Conservation (phyloP, 2,888 invertebrate species). For the Gymnoscelis rufifasciata region DNA sequence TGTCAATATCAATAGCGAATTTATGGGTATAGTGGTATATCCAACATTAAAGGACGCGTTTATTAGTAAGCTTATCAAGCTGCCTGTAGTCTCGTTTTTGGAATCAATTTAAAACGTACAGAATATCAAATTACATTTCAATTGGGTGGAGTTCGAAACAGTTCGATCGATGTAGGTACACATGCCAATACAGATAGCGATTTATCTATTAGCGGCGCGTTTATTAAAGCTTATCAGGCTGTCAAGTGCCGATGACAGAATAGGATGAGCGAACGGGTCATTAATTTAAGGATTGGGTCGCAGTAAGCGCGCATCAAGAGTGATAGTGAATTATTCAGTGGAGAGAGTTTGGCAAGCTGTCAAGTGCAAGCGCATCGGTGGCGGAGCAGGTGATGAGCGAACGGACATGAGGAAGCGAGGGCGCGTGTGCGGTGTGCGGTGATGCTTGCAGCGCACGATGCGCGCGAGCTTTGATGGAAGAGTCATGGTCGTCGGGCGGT, state of each 20-base stretch:
- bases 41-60: background rate
- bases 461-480: constrained; percentile 75
- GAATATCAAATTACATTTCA: too few relatives aligned
- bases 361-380: constrained; percentile 20
- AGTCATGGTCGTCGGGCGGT: constrained; percentile 78
- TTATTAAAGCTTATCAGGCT: too few relatives aligned
- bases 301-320: too few relatives aligned
- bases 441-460: constrained; percentile 68
- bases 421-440: constrained; percentile 53
- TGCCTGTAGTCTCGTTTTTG: background rate
- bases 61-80: background rate
- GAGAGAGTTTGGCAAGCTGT: constrained; percentile 8
- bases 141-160: too few relatives aligned
- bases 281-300: too few relatives aligned
- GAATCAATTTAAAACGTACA: background rate
- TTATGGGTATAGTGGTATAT: constrained; percentile 25
- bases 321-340: too few relatives aligned
- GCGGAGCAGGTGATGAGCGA: constrained; percentile 40
- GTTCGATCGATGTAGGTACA: too few relatives aligned
- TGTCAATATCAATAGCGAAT: constrained; percentile 30
- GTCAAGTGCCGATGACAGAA: too few relatives aligned
- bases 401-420: constrained; percentile 57
- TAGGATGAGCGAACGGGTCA: too few relatives aligned
- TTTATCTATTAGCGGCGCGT: too few relatives aligned
- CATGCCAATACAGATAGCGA: too few relatives aligned